Conservation (phyloP, 1,140 invertebrate genomes). For the Brachionus sp. region DNA sequence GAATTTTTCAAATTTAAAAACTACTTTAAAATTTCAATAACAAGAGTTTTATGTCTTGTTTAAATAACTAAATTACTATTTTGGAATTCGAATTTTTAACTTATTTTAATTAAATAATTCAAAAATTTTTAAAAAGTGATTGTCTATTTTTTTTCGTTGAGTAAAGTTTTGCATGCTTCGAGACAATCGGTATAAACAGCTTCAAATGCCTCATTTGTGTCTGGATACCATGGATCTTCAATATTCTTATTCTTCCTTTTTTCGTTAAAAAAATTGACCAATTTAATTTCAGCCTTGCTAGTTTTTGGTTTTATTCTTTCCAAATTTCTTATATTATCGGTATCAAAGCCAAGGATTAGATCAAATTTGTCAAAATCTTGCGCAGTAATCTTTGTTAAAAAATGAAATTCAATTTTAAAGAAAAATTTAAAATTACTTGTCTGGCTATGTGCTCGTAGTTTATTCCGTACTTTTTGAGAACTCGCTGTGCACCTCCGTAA, state of each 20-base stretch:
- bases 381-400: constrained; percentile 16
- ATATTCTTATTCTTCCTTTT: constrained; percentile 29
- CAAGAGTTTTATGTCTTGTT: not conserved
- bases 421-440: constrained; percentile 11
- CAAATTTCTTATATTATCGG: constrained; percentile 33
- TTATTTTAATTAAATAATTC: too few species aligned
- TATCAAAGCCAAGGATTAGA: constrained; percentile 35
- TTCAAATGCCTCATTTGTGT: constrained; percentile 23
- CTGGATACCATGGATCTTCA: constrained; percentile 44
- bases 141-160: not conserved
- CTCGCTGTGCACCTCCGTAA: not conserved
- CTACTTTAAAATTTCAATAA: not conserved
- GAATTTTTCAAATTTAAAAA: not conserved
- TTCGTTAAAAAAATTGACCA: constrained; percentile 34
- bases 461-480: constrained; percentile 12
- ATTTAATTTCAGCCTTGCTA: constrained; percentile 30
- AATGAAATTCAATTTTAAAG: not conserved
- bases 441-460: constrained; percentile 26
- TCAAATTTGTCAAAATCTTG: constrained; percentile 43
- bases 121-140: not conserved
- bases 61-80: too few species aligned
- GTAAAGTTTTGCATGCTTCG: constrained; percentile 16
- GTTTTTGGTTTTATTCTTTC: constrained; percentile 44
- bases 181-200: constrained; percentile 31
- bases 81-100: too few species aligned